A percentile compares a stretch with the other conserved stretches of the same genome.
These are phyloP conservation scores for Phthorimaea operculella DNA, from an alignment of 1,140 invertebrate species.

Conservation along the genomic window DNA sequence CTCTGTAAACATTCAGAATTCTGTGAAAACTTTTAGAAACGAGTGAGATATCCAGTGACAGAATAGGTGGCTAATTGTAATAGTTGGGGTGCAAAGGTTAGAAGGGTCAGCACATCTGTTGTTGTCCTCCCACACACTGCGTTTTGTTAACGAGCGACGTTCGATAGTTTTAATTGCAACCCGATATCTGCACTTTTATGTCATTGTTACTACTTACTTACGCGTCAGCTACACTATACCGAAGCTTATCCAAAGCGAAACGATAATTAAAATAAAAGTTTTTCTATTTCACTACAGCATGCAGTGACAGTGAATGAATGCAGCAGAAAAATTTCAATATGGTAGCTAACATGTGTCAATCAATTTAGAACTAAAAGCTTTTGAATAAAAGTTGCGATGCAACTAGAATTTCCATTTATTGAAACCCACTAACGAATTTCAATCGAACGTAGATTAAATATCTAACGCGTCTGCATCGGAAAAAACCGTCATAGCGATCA, in stretches of 20 bases:
- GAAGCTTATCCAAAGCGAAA: not conserved
- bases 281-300: not conserved
- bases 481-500: slow-evolving; percentile 17
- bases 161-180: slow-evolving; percentile 59
- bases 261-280: not conserved
- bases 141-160: slow-evolving; percentile 42
- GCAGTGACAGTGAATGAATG: not conserved
- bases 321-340: not conserved
- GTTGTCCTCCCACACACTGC: slow-evolving; percentile 44
- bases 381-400: not conserved
- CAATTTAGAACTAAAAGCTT: slow-evolving; percentile 8
- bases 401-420: not conserved
- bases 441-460: slow-evolving; percentile 8
- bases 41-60: slow-evolving; percentile 8
- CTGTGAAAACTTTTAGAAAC: slow-evolving; percentile 5
- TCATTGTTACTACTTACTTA: slow-evolving; percentile 16
- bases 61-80: slow-evolving; percentile 40
- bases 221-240: not conserved
- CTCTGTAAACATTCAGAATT: not conserved
- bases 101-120: slow-evolving; percentile 56
- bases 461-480: slow-evolving; percentile 7
- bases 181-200: slow-evolving; percentile 52
- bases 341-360: slow-evolving; percentile 6
- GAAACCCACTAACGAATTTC: slow-evolving; percentile 6
- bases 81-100: slow-evolving; percentile 42